These are phyloP conservation scores for Leptarthrus brevirostris DNA, from an alignment of 2,888 invertebrate genomes.

Conservation along the genomic window DNA sequence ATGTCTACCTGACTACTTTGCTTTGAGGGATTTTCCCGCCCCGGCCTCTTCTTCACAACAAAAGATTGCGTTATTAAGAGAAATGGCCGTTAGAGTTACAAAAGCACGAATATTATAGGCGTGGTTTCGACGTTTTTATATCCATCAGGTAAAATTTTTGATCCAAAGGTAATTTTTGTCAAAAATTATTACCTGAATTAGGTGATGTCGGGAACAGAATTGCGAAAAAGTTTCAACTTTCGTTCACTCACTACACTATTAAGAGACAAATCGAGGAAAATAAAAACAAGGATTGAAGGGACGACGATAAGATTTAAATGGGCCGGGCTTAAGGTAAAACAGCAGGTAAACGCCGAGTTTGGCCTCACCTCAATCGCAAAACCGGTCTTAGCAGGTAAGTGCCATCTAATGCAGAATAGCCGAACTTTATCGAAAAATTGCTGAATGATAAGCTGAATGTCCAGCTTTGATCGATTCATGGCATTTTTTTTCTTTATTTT, in stretches of 20 bases:
- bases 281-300: neutral
- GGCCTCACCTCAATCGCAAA: neutral
- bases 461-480: neutral
- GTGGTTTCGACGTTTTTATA: constrained; percentile 19
- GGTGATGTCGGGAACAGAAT: too few species aligned
- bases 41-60: neutral
- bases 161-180: too few species aligned
- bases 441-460: constrained; percentile 20
- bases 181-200: too few species aligned
- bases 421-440: constrained; percentile 29
- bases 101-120: constrained; percentile 29
- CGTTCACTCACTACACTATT: too few species aligned
- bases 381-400: constrained; percentile 6
- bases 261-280: too few species aligned
- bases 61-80: constrained; percentile 37
- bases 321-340: neutral
- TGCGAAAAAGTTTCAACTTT: too few species aligned
- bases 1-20: constrained; percentile 49
- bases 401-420: constrained; percentile 51
- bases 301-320: too few species aligned
- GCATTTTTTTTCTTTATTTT: neutral
- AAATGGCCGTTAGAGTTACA: constrained; percentile 35
- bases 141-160: neutral
- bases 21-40: constrained; percentile 23
- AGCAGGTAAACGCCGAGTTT: neutral